Base-by-base conservation (phyloP, 2,888 invertebrate genomes). In the Thereva unica region DNA sequence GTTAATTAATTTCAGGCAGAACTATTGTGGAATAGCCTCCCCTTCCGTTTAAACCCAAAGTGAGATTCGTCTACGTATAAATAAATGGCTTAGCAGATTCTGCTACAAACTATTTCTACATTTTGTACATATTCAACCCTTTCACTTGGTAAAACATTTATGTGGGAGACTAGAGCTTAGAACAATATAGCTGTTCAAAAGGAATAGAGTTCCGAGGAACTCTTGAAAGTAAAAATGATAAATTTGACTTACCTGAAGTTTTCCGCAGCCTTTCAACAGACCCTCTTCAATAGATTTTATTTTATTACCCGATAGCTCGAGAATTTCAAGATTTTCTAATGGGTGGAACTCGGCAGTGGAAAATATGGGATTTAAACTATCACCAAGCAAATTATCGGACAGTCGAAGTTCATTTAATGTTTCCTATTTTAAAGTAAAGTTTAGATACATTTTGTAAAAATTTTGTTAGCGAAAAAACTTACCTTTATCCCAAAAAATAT, bases 281-380 rank as follows among this genome's bases (percentile, higher is more conserved):
- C 93, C 93, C 75, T 93, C 93, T 75, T 95, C 94, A 64, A 95
- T 84, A 0, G 90, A 90, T 75, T 90, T 86, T 63, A 95, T 89
- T 68, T 85, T 86, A 76, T 95, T 95, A 6, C 89, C 89, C 63
- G 90, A 89, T 50, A 95, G 82, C 77, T 94, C 93, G 66, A 95
- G 80, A 44, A 90, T 80, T 75, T 87, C 86, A 64, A 95, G 82
- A 68, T 88, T 86, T 4, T 85, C 85, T 69, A 95, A 80, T 10
- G 89, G 88, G 72, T 91, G 91, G 69, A 95, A 88, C 78, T 94
- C 94, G 40, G 89, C 88, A 49, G 91, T 91, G 23, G 93, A 92
- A 79, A 95, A 95, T 72, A 95, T 93, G 0, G 95, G 95, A 80
- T 94, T 95, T 38, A 95, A 82, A 74, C 91, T 92, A 77, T 95